Evolutionary conservation across 1,140 invertebrate genomes (phyloP), one percentile per base, ranked within the genome.

Genomic region (Drosophila orosa): DNA sequence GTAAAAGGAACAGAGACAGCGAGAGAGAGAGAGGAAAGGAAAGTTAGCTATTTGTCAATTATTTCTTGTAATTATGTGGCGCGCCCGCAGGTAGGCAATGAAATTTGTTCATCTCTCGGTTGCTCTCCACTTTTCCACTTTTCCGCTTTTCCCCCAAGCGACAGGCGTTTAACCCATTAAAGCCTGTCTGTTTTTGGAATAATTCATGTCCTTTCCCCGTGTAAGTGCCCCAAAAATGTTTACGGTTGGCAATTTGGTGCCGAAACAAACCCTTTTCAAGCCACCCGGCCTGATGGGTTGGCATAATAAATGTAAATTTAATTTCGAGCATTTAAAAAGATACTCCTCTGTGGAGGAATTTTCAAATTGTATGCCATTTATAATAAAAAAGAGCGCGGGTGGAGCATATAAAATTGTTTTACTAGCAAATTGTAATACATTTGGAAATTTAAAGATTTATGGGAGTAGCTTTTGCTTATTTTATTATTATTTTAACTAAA

Each of bases 1-100:
- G 19, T 24, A 45, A 29, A 37, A 39, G 39, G 15, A 29, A 9
- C 22, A 44, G 19, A 27, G 27, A 35, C 15, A 27, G 31, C 22
- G 6, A 22, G 29, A 39, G 5, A 24, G 24, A 4, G 10, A 13
- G 15, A 15, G 57, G 35, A 52, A 42, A 19, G 65, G 44, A 68
- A 68, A 67, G 65, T 68, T 68, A 68, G 65, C 65, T 67, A 68
- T 68, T 68, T 68, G 61, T 67, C 45, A 67, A 68, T 68, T 68
- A 68, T 66, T 67, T 67, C 45, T 68, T 67, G 65, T 68, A 68
- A 68, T 67, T 67, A 68, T 68, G 62, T 68, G 44, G 44, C 62
- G 35, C 60, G 65, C 65, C 61, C 65, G 33, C 65, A 67, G 65
- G 65, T 68, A 68, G 62, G 65, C 44, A 68, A 68, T 67, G 61